Conservation (phyloP, 2,113 vertebrate genomes). For the Zosterops hypoxanthus region DNA sequence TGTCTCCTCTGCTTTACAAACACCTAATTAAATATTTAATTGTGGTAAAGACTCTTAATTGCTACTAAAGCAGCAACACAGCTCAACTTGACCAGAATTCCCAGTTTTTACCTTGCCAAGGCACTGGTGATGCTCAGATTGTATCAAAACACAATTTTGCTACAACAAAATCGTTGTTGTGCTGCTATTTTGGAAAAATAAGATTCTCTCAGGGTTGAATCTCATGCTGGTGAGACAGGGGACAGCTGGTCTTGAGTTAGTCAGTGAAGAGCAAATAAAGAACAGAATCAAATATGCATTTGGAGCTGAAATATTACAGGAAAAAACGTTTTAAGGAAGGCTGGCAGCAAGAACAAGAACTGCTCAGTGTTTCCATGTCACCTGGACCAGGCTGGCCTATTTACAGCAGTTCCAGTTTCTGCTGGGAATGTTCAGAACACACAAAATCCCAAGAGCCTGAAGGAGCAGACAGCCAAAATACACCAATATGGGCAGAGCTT, state of each 20-base stretch:
- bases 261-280: background rate
- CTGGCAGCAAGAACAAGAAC: background rate
- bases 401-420: conserved; percentile 36
- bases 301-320: background rate
- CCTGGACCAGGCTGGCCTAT: conserved; percentile 2
- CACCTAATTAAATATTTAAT: conserved; percentile 41
- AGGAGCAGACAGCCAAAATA: conserved; percentile 7
- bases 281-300: background rate
- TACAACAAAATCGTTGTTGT: background rate
- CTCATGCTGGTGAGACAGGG: background rate
- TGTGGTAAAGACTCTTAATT: background rate
- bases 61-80: background rate
- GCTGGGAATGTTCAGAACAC: conserved; percentile 44
- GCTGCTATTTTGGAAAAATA: background rate
- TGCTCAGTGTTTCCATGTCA: conserved; percentile 37
- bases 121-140: background rate
- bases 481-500: background rate
- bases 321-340: background rate
- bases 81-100: background rate
- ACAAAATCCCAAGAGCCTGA: conserved; percentile 42
- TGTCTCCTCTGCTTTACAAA: background rate
- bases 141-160: conserved; percentile 23
- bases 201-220: conserved; percentile 33
- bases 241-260: conserved; percentile 62
- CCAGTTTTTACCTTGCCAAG: conserved; percentile 19